Evolutionary conservation across 2,113 vertebrate species (phyloP).

Genomic region (Periophthalmus modestus): DNA sequence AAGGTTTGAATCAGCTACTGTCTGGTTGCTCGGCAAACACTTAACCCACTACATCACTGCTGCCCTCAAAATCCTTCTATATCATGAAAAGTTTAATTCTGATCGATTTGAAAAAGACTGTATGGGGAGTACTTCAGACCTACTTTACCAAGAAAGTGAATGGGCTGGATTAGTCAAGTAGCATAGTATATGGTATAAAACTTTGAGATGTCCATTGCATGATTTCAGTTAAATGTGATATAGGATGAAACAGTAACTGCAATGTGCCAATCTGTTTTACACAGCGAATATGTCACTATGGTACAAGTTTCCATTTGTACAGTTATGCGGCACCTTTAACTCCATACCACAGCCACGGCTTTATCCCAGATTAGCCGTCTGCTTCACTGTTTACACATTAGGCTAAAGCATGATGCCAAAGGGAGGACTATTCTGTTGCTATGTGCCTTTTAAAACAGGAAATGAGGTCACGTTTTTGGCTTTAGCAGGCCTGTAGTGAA

Average conservation of each 20-base stretch:
- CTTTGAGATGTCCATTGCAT: neutral
- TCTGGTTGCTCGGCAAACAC: no score
- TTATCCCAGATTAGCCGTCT: slow-evolving; percentile 9
- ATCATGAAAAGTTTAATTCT: no score
- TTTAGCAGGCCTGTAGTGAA: slow-evolving; percentile 21
- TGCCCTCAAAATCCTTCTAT: no score
- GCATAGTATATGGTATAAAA: no score
- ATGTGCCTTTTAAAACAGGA: slow-evolving; percentile 29
- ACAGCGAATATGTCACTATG: neutral
- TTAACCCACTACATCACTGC: no score
- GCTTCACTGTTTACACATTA: slow-evolving; percentile 18
- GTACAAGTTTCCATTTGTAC: neutral
- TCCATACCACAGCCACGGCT: neutral
- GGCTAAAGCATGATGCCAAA: neutral
- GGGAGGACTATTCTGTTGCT: slow-evolving; percentile 20
- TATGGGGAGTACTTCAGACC: neutral
- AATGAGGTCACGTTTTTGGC: slow-evolving; percentile 56
- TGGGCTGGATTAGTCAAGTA: neutral
- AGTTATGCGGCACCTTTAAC: neutral
- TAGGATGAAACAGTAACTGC: neutral
- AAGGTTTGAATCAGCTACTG: neutral
- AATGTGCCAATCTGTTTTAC: neutral
- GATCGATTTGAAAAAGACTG: neutral
- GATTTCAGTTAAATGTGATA: neutral
- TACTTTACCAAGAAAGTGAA: neutral